phyloP scores from a whole-genome alignment of 1,140 invertebrate species.

The Chrysomallon squamiferum region DNA sequence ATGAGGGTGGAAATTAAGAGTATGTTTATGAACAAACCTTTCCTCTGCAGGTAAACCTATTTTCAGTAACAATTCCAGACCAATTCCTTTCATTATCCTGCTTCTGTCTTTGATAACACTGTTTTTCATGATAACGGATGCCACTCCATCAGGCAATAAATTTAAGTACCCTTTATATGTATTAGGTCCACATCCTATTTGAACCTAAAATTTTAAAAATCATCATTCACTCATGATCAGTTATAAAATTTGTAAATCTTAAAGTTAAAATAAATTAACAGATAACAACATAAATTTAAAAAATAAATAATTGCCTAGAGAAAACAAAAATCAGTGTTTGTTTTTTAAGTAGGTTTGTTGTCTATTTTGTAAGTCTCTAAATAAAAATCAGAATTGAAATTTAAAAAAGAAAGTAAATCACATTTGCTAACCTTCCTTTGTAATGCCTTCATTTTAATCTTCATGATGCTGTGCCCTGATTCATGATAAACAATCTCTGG shows the following conservation, averaged over 20 bases:
- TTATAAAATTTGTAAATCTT: no score
- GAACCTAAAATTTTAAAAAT: background rate
- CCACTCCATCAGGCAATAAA: background rate
- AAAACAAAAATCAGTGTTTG: no score
- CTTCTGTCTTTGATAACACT: background rate
- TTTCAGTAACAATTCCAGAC: background rate
- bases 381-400: no score
- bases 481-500: background rate
- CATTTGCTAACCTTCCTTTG: slow-evolving; percentile 1
- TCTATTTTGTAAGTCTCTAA: no score
- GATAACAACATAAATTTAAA: no score
- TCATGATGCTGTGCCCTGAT: background rate
- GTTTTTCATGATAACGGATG: background rate
- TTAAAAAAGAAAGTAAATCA: no score
- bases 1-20: no score
- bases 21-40: no score
- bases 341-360: no score
- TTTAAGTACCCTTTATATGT: background rate
- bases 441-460: background rate
- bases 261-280: no score
- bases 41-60: background rate
- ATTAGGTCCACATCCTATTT: background rate
- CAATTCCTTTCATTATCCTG: background rate
- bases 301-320: no score
- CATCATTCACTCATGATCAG: no score